Evolutionary conservation across 1,140 invertebrate species (phyloP).

Genomic region (Cotesia vestalis): DNA sequence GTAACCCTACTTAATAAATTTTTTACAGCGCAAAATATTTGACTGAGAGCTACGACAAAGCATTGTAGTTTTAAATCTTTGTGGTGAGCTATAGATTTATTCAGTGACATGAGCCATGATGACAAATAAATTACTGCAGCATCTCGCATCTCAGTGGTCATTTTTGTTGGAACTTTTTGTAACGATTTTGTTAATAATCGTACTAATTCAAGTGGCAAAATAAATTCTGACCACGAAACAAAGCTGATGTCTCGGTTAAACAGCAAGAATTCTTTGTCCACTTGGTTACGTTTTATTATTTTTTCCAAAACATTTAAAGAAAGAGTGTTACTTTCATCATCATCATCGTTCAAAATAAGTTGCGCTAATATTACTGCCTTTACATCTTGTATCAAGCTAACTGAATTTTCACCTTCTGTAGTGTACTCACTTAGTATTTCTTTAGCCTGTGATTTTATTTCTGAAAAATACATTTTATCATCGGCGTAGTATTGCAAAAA

Average conservation of each 20-base stretch:
- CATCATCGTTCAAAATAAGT: conserved; percentile 23
- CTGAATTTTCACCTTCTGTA: conserved; percentile 24
- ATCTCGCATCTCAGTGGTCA: conserved; percentile 71
- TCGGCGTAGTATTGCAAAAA: conserved; percentile 27
- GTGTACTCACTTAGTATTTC: conserved; percentile 35
- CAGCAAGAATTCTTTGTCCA: conserved; percentile 45
- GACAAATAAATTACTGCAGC: conserved; percentile 72
- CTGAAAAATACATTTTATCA: conserved; percentile 21
- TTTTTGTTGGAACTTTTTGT: conserved; percentile 54
- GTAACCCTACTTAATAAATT: conserved; percentile 63
- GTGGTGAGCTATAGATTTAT: conserved; percentile 59
- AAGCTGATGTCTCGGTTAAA: conserved; percentile 45
- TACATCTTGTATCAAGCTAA: conserved; percentile 31
- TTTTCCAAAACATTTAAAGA: conserved; percentile 39
- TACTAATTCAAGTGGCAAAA: conserved; percentile 58
- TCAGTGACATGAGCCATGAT: conserved; percentile 69
- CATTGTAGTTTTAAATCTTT: conserved; percentile 59
- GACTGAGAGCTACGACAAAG: conserved; percentile 56
- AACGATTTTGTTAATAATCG: conserved; percentile 55
- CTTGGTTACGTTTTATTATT: conserved; percentile 46
- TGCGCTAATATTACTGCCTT: conserved; percentile 43
- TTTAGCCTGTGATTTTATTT: conserved; percentile 23
- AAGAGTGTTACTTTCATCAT: conserved; percentile 14
- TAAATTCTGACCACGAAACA: conserved; percentile 55
- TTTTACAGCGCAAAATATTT: conserved; percentile 65